phyloP scores from a whole-genome alignment of 2,113 vertebrate species.

The Eleginops maclovinus region DNA sequence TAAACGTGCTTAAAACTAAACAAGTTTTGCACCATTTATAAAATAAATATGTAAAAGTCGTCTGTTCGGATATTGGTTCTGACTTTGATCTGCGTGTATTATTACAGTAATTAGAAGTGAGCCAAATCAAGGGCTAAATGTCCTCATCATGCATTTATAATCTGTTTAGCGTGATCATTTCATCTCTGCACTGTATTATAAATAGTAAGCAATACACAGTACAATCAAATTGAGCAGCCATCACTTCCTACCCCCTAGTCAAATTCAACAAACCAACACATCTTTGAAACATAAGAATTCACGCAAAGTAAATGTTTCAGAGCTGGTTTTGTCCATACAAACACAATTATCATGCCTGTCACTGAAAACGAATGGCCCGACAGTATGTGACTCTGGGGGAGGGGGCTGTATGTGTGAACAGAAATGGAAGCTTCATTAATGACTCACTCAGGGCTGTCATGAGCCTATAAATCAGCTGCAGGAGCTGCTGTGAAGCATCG shows the following conservation, averaged over 20 bases:
- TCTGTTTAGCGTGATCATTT: slow-evolving; percentile 17
- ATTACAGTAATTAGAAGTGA: slow-evolving; percentile 25
- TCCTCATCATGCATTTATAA: slow-evolving; percentile 3
- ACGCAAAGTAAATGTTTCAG: slow-evolving; percentile 36
- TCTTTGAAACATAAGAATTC: slow-evolving; percentile 4
- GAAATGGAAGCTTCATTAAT: slow-evolving; percentile 48
- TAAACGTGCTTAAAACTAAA: neutral
- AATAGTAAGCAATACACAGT: neutral
- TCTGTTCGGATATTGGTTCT: slow-evolving; percentile 13
- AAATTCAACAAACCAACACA: neutral
- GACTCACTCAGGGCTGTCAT: slow-evolving; percentile 50
- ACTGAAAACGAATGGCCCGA: slow-evolving; percentile 26
- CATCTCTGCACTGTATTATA: neutral
- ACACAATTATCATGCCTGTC: slow-evolving; percentile 34
- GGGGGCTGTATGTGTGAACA: slow-evolving; percentile 42
- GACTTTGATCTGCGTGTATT: neutral
- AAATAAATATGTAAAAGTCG: neutral
- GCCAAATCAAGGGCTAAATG: slow-evolving; percentile 10
- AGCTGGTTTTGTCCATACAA: slow-evolving; percentile 13
- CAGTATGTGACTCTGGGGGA: slow-evolving; percentile 28
- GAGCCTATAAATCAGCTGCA: slow-evolving; percentile 53
- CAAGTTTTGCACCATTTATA: neutral
- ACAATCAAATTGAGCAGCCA: neutral
- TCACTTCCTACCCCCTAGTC: neutral
- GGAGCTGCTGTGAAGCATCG: slow-evolving; percentile 41